A percentile compares a stretch with the other conserved stretches of the same genome.
phyloP scores from a whole-genome alignment of 2,888 invertebrate genomes.

The Bugulina stolonifera region DNA sequence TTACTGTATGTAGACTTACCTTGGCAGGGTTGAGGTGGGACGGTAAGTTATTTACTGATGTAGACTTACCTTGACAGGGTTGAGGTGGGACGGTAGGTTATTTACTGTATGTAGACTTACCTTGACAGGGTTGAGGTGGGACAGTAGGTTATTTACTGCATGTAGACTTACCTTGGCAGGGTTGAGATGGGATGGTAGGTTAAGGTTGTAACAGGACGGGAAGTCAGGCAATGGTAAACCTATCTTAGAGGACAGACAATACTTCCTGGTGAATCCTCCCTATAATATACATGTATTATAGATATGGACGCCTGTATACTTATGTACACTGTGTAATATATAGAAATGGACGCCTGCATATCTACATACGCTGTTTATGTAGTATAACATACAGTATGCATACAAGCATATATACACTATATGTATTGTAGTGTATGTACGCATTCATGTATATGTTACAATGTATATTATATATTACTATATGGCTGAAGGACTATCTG shows the following conservation, averaged over 20 bases:
- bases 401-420: too few relatives aligned
- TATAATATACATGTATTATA: slow-evolving; percentile 31
- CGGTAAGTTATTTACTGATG: too few relatives aligned
- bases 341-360: not conserved
- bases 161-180: slow-evolving; percentile 43
- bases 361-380: too few relatives aligned
- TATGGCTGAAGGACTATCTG: too few relatives aligned
- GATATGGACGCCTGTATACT: slow-evolving; percentile 26
- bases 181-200: slow-evolving; percentile 39
- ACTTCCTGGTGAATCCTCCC: slow-evolving; percentile 50
- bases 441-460: not conserved
- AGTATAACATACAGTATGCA: too few relatives aligned
- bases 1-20: too few relatives aligned
- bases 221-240: slow-evolving; percentile 52
- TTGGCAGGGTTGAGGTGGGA: too few relatives aligned
- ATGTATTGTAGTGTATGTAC: not conserved
- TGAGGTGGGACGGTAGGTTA: too few relatives aligned
- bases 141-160: too few relatives aligned
- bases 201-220: slow-evolving; percentile 43
- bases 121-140: too few relatives aligned
- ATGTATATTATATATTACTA: not conserved
- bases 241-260: slow-evolving; percentile 48
- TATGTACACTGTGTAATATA: not conserved
- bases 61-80: too few relatives aligned
- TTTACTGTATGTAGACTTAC: too few relatives aligned